Evolutionary conservation across 2,797 vertebrate species (phyloP).

Genomic region (Phoxinus dragarum): DNA sequence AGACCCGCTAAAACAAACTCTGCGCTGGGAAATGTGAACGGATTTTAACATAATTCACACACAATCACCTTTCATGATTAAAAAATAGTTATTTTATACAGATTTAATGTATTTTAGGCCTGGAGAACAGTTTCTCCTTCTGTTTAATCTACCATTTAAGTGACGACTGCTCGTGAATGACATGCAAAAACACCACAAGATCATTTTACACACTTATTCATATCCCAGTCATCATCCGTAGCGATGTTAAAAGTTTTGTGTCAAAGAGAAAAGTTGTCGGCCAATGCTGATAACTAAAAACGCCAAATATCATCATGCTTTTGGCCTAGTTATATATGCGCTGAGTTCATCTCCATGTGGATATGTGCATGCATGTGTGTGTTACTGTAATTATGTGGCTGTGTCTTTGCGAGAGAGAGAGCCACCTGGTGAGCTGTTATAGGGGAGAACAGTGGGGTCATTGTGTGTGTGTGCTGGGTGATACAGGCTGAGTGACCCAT

Average conservation of each 20-base stretch:
- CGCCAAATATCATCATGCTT: background rate
- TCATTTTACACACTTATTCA: background rate
- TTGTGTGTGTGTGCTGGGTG: constrained; percentile 76
- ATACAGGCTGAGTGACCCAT: constrained; percentile 79
- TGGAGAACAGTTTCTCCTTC: background rate
- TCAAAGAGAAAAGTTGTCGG: background rate
- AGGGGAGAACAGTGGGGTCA: constrained; percentile 79
- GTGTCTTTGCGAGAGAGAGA: constrained; percentile 70
- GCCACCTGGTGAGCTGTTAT: constrained; percentile 80
- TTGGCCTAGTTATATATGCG: background rate
- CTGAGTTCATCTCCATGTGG: constrained; percentile 43
- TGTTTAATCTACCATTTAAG: background rate
- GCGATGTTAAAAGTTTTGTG: background rate
- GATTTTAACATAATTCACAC: background rate
- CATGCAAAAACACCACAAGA: background rate
- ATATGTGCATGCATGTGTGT: constrained; percentile 48
- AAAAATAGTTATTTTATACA: background rate
- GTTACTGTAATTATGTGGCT: constrained; percentile 66
- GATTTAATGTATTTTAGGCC: no score
- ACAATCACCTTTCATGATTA: background rate
- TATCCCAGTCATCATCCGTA: background rate
- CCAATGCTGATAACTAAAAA: background rate
- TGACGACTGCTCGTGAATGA: background rate
- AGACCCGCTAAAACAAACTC: background rate
- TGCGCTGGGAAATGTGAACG: background rate